Conservation (phyloP, 2,797 vertebrate genomes). For the Phalloptychus januarius region DNA sequence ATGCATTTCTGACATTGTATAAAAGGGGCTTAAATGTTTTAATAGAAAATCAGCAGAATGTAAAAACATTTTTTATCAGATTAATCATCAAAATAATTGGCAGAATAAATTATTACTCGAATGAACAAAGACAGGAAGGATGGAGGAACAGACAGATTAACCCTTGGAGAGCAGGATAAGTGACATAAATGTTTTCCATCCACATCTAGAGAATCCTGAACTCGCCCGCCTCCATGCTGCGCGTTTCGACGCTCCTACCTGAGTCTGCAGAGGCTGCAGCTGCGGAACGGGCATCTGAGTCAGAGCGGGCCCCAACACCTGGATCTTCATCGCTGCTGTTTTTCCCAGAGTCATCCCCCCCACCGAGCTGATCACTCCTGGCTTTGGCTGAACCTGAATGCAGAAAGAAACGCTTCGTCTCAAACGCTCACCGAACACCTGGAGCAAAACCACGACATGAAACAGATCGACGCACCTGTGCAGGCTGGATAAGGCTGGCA, state of each 20-base stretch:
- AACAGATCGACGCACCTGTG: conserved; percentile 67
- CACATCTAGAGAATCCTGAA: background rate
- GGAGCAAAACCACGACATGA: background rate
- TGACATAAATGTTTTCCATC: background rate
- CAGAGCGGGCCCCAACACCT: conserved; percentile 76
- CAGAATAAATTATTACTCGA: background rate
- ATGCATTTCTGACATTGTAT: no score
- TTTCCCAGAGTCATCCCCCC: conserved; percentile 79
- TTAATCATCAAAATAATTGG: no score
- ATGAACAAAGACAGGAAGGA: background rate
- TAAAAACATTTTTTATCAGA: no score
- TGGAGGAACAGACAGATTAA: background rate
- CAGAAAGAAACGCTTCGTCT: background rate
- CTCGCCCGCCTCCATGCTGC: background rate
- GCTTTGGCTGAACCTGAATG: conserved; percentile 77
- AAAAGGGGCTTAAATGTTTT: no score
- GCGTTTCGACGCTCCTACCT: conserved; percentile 55
- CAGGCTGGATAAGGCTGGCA: conserved; percentile 78
- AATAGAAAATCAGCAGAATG: no score
- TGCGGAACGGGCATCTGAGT: conserved; percentile 78
- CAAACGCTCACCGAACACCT: background rate
- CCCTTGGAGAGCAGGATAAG: background rate
- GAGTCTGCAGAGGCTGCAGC: conserved; percentile 73
- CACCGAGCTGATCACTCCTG: conserved; percentile 83
- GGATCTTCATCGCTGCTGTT: conserved; percentile 78